phyloP scores from a whole-genome alignment of 2,888 invertebrate genomes.

The Amaurobius ferox region DNA sequence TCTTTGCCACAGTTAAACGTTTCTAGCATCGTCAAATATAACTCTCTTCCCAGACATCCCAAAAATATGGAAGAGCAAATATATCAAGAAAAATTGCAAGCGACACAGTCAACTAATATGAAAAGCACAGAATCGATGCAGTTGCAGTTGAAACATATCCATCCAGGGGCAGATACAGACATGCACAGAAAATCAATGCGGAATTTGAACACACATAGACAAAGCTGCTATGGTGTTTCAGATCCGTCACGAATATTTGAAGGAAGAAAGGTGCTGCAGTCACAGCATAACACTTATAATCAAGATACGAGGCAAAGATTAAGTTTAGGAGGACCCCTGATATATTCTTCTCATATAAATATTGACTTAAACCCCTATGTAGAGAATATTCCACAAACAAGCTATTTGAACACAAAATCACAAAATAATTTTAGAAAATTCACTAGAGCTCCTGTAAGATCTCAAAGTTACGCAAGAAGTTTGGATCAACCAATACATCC shows the following conservation, averaged over 20 bases:
- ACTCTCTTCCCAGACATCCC: slow-evolving; percentile 35
- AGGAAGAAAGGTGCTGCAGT: not conserved
- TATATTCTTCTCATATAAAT: too few species aligned
- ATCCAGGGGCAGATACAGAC: not conserved
- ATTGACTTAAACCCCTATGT: not conserved
- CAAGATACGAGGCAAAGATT: not conserved
- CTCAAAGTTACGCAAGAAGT: not conserved
- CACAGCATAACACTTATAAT: not conserved
- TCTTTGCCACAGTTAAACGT: slow-evolving; percentile 48
- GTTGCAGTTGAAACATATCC: too few species aligned
- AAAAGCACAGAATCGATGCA: not conserved
- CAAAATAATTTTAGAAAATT: not conserved
- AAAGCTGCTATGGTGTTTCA: slow-evolving; percentile 20
- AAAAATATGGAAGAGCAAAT: not conserved
- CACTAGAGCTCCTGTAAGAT: not conserved
- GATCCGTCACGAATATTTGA: slow-evolving; percentile 2
- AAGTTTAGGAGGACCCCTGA: slow-evolving; percentile 24
- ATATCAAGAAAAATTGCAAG: not conserved
- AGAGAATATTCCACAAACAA: not conserved
- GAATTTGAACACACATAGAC: not conserved
- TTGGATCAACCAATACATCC: not conserved
- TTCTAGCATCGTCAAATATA: slow-evolving; percentile 34
- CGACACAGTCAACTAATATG: not conserved
- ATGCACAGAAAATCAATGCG: slow-evolving; percentile 2
- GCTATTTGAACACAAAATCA: not conserved